Evolutionary conservation across 2,113 vertebrate species (phyloP).

Genomic region (Vimba vimba): DNA sequence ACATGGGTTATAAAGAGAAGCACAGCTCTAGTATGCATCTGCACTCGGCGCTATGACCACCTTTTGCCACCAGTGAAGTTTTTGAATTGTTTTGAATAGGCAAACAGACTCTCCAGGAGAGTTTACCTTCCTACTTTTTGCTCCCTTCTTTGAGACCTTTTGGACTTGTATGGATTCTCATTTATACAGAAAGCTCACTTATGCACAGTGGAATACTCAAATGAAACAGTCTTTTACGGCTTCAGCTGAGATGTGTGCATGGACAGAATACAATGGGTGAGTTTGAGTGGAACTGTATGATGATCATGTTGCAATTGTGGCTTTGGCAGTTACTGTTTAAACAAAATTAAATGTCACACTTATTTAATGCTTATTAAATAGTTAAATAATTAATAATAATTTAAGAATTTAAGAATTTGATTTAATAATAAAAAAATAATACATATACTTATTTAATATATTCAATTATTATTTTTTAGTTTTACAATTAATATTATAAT

Average conservation of each 20-base stretch:
- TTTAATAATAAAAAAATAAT: too few relatives aligned
- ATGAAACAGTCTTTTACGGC: not conserved
- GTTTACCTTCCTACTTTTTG: slow-evolving; percentile 3
- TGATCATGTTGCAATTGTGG: not conserved
- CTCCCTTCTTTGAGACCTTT: not conserved
- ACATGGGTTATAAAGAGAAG: slow-evolving; percentile 36
- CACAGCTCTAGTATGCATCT: not conserved
- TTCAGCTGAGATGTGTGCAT: slow-evolving; percentile 8
- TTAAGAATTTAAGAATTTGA: too few relatives aligned
- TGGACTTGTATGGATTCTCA: not conserved
- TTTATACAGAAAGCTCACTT: not conserved
- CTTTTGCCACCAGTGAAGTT: slow-evolving; percentile 7
- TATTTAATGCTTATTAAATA: too few relatives aligned
- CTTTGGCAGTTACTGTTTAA: not conserved
- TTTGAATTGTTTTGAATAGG: slow-evolving; percentile 3
- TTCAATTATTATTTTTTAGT: too few relatives aligned
- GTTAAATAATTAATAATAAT: too few relatives aligned
- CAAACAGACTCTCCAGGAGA: not conserved
- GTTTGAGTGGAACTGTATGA: not conserved
- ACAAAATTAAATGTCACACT: not conserved
- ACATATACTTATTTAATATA: too few relatives aligned
- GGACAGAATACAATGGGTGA: slow-evolving; percentile 20
- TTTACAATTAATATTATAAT: not conserved
- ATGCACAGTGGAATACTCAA: slow-evolving; percentile 1
- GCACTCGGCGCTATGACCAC: not conserved